phyloP scores from a whole-genome alignment of 2,113 vertebrate species.

The Heterotis niloticus region DNA sequence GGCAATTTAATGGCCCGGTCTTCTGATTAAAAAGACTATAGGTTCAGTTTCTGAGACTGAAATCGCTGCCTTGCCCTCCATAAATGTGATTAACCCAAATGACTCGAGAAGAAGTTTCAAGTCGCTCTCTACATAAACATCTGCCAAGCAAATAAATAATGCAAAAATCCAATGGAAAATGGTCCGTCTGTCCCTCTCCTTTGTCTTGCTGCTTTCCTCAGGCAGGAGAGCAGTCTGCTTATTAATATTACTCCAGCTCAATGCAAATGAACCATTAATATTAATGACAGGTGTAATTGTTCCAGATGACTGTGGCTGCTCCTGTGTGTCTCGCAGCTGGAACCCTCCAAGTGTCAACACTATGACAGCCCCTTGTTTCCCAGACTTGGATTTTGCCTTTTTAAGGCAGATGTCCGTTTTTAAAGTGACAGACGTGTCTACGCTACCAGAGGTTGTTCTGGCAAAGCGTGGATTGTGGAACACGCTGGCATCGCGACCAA shows the following conservation, averaged over 20 bases:
- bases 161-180: not conserved
- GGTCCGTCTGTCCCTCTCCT: slow-evolving; percentile 3
- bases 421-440: too few species aligned
- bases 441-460: not conserved
- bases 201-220: slow-evolving; percentile 24
- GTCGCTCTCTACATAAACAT: not conserved
- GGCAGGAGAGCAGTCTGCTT: slow-evolving; percentile 27
- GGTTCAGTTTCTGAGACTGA: not conserved
- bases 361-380: not conserved
- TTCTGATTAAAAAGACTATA: not conserved
- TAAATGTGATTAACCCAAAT: too few species aligned
- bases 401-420: too few species aligned
- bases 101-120: too few species aligned
- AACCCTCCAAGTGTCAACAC: slow-evolving; percentile 27
- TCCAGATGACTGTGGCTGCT: slow-evolving; percentile 44
- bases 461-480: not conserved
- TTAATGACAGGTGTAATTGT: slow-evolving; percentile 57
- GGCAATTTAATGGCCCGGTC: too few species aligned
- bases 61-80: too few species aligned
- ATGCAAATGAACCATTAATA: slow-evolving; percentile 58
- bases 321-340: slow-evolving; percentile 42
- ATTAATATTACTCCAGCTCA: slow-evolving; percentile 38
- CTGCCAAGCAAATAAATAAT: not conserved
- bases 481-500: too few species aligned
- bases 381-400: not conserved